Evolutionary conservation across 2,113 vertebrate species (phyloP), one percentile per base, ranked within the genome.

Genomic region (Ophiodon elongatus): DNA sequence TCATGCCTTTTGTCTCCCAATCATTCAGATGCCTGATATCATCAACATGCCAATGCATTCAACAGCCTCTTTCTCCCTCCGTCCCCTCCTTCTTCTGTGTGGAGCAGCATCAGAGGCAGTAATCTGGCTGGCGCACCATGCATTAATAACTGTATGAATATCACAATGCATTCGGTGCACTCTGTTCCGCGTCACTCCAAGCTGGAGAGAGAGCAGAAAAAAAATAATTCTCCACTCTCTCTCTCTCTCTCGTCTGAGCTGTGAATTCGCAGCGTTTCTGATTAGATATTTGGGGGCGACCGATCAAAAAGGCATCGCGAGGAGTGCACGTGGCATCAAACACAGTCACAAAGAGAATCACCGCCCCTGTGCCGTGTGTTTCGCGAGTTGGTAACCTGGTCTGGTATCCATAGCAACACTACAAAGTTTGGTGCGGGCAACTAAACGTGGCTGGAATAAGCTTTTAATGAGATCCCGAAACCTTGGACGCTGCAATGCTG

Each of bases 81-180:
- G 45, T 65, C 60, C 56, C 77, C 70, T 84, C 67, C 74, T 31
- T 79, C 70, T 74, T 84, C 73, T 88, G 63, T 79, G 86, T 74
- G 78, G 80, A 85, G 76, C 76, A 66, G 80, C 88, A 85, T 88
- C 79, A 87, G 84, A 93, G 79, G 63, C 71, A 83, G 84, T 52
- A 73, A 92, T 92, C 85, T 83, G 86, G 82, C 85, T 76, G 73
- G 70, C 78, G 67, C 87, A 29, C 84, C 87, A 90, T 89, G 89
- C 88, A 93, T 94, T 93, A 92, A 91, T 91, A 91, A 93, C 83
- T 35, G 69, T 79, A 90, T 85, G 87, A 93, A 90, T 92, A 90
- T 93, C 90, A 85, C 84, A 85, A 87, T 87, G 83, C 89, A 84
- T 73, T 74, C 43, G 8, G 52, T 62, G 73, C 75, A 72, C 68